A percentile compares a stretch with the other conserved stretches of the same genome.
Conservation (phyloP, 1,140 invertebrate species). For the Dendrolimus punctatus region DNA sequence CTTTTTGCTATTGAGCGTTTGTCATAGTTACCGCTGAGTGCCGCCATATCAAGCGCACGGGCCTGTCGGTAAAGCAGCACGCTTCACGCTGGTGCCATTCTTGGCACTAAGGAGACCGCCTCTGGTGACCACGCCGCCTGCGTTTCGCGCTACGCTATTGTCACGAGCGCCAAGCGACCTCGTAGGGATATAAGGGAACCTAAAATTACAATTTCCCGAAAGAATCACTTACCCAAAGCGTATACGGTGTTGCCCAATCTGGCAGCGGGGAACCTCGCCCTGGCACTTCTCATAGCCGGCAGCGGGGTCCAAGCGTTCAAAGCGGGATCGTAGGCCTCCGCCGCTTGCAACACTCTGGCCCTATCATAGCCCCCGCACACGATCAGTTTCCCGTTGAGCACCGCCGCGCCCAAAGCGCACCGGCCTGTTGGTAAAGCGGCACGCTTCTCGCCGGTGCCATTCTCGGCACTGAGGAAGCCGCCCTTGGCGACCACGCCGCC, state of each 20-base stretch:
- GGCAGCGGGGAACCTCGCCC: constrained; percentile 83
- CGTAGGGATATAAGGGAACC: constrained; percentile 15
- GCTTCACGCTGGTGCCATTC: constrained; percentile 11
- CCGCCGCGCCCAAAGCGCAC: constrained; percentile 73
- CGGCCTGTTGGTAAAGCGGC: constrained; percentile 25
- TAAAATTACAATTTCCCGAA: too few relatives aligned
- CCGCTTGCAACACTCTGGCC: constrained; percentile 84
- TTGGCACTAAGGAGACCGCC: constrained; percentile 14
- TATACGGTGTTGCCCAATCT: constrained; percentile 77
- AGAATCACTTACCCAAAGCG: constrained; percentile 70
- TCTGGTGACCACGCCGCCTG: constrained; percentile 10
- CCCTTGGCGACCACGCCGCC: constrained; percentile 11
- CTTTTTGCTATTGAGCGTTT: too few relatives aligned
- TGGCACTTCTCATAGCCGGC: constrained; percentile 78
- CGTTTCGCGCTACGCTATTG: constrained; percentile 13
- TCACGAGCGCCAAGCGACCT: constrained; percentile 16
- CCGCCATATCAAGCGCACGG: constrained; percentile 73
- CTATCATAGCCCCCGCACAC: constrained; percentile 87
- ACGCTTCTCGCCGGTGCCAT: constrained; percentile 12
- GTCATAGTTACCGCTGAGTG: constrained; percentile 14
- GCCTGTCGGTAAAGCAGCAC: constrained; percentile 22
- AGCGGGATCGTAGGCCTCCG: constrained; percentile 81
- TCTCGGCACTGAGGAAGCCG: constrained; percentile 14
- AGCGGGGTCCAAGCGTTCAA: constrained; percentile 80
- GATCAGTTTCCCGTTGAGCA: constrained; percentile 24